Base-by-base conservation (phyloP, 1,140 invertebrate species). In the Hycleus phaleratus region DNA sequence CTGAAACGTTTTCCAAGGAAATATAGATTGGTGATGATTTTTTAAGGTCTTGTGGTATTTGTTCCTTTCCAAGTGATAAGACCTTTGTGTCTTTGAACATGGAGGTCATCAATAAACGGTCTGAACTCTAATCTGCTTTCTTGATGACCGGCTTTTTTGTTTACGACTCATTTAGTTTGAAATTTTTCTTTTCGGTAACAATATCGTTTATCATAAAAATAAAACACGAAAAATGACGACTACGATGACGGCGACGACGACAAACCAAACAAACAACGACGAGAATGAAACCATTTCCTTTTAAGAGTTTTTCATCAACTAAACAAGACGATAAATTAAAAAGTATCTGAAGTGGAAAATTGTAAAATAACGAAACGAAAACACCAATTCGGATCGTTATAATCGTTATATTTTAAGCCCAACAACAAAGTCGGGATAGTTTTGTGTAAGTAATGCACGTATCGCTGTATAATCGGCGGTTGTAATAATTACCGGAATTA, bases 21-120 rank as follows among this genome's bases (percentile, higher is more conserved):
- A 67, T 65, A 69, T 69, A 67, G 65, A 72, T 70, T 64, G 70
- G 61, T 60, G 66, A 68, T 69, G 62, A 71, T 72, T 68, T 72
- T 71, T 68, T 63, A 42, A 25, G 58, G 49, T 46, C 46, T 42
- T 52, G 54, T 45, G 49, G 58, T 59, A 65, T 69, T 69, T 67
- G 63, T 62, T 68, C 63, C 65, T 49, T 68, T 70, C 63, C 68
- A 46, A 61, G 58, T 68, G 70, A 72, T 72, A 72, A 72, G 69
- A 66, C 69, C 63, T 69, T 70, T 70, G 68, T 70, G 69, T 71
- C 67, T 68, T 61, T 68, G 60, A 68, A 63, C 68, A 68, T 68
- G 63, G 62, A 64, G 68, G 66, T 67, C 69, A 70, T 72, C 69
- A 66, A 72, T 70, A 70, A 65, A 47, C 56, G 52, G 50, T 59